These are phyloP conservation scores for Tinamus guttatus DNA, from an alignment of 2,113 vertebrate genomes.

Conservation along the genomic window DNA sequence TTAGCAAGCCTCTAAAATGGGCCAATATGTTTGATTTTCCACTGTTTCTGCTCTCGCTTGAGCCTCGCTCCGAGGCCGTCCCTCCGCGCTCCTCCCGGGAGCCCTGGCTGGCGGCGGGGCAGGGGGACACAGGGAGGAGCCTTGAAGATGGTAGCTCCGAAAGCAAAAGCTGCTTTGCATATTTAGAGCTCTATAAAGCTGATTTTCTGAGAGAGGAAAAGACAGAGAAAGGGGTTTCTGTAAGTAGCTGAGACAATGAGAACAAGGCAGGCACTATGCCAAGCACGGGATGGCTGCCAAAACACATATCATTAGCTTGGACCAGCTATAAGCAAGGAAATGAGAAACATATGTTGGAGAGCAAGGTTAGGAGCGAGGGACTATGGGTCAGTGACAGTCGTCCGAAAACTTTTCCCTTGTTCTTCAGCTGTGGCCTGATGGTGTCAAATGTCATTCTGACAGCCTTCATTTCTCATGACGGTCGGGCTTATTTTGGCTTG, in stretches of 20 bases:
- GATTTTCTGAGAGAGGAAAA: slow-evolving; percentile 77
- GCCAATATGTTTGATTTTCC: slow-evolving; percentile 97
- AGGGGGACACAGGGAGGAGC: neutral
- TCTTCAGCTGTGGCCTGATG: slow-evolving; percentile 81
- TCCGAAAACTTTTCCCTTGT: slow-evolving; percentile 83
- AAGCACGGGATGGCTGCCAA: slow-evolving; percentile 83
- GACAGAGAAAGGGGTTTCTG: slow-evolving; percentile 83
- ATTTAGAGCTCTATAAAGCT: slow-evolving; percentile 80
- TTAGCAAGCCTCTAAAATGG: slow-evolving; percentile 90
- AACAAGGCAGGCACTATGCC: slow-evolving; percentile 86
- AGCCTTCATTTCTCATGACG: slow-evolving; percentile 84
- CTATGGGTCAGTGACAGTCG: slow-evolving; percentile 82
- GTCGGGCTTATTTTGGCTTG: slow-evolving; percentile 71
- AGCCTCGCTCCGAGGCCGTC: slow-evolving; percentile 81
- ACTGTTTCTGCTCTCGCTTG: slow-evolving; percentile 86
- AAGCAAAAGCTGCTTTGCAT: slow-evolving; percentile 79
- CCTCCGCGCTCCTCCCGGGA: slow-evolving; percentile 51
- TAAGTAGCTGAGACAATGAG: slow-evolving; percentile 86
- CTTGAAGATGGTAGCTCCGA: slow-evolving; percentile 77
- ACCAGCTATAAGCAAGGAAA: slow-evolving; percentile 87
- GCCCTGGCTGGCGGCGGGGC: slow-evolving; percentile 18
- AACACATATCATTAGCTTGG: slow-evolving; percentile 88
- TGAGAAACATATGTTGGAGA: slow-evolving; percentile 85
- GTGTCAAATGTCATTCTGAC: slow-evolving; percentile 82
- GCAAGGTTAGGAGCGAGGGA: slow-evolving; percentile 83